Conservation (phyloP, 2,888 invertebrate genomes). For the Hyposoter didymator region DNA sequence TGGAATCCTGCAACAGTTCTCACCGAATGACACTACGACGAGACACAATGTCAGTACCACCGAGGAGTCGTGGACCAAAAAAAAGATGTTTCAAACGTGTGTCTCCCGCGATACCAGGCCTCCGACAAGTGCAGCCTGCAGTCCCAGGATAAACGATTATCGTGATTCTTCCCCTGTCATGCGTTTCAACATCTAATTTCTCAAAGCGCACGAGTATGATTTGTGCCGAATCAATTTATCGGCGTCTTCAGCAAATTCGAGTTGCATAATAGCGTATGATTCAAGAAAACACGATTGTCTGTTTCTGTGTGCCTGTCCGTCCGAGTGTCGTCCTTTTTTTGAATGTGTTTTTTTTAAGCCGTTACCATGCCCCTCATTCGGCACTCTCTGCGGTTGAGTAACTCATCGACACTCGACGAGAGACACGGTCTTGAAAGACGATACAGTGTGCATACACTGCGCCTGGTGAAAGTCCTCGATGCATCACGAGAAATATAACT, state of each 20-base stretch:
- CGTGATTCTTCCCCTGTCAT: slow-evolving; percentile 12
- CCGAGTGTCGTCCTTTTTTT: neutral
- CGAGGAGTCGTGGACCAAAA: slow-evolving; percentile 16
- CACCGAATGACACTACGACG: neutral
- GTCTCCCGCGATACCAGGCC: too few species aligned
- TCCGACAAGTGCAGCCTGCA: neutral
- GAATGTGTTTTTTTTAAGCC: neutral
- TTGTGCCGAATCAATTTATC: slow-evolving; percentile 61
- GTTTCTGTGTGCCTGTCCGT: neutral
- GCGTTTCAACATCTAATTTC: slow-evolving; percentile 16
- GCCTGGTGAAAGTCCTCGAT: slow-evolving; percentile 60
- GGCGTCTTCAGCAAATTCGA: slow-evolving; percentile 1
- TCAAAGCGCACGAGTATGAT: slow-evolving; percentile 53
- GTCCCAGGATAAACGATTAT: slow-evolving; percentile 1
- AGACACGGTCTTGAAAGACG: slow-evolving; percentile 41
- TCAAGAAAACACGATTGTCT: neutral
- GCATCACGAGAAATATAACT: slow-evolving; percentile 59
- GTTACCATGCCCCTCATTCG: slow-evolving; percentile 23
- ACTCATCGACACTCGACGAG: slow-evolving; percentile 59
- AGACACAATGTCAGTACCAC: slow-evolving; percentile 4
- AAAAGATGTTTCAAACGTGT: slow-evolving; percentile 40
- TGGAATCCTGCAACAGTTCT: slow-evolving; percentile 1
- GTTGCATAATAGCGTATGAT: slow-evolving; percentile 48
- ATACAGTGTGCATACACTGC: slow-evolving; percentile 27
- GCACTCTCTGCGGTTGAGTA: slow-evolving; percentile 48